Percentiles rank a stretch among this genome's conserved stretches.
These are phyloP conservation scores for Xiphophorus couchianus DNA, from an alignment of 2,113 vertebrate genomes.

Conservation along the genomic window DNA sequence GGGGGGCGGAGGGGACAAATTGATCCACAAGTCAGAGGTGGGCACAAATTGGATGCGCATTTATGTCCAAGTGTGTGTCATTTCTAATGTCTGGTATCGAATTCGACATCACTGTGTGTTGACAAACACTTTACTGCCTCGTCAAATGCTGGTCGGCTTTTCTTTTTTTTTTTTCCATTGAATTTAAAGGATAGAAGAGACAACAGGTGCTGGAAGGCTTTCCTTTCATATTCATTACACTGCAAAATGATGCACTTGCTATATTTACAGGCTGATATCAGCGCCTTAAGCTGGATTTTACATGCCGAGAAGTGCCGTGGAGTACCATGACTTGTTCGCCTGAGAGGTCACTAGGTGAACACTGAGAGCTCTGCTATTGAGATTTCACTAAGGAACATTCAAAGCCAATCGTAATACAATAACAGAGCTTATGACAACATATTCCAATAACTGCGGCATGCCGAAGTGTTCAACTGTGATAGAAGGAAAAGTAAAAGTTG, in stretches of 20 bases:
- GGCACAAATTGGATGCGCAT: not conserved
- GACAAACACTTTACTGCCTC: conserved; percentile 72
- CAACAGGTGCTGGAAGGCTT: conserved; percentile 72
- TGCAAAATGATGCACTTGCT: conserved; percentile 75
- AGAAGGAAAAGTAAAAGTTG: conserved; percentile 1
- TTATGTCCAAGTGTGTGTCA: conserved; percentile 17
- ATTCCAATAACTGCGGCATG: not conserved
- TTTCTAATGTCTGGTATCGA: conserved; percentile 56
- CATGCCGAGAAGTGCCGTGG: conserved; percentile 63
- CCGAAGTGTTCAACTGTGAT: not conserved
- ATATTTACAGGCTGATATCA: conserved; percentile 81
- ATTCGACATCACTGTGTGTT: conserved; percentile 67
- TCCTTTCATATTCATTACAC: conserved; percentile 76
- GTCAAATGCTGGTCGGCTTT: conserved; percentile 34
- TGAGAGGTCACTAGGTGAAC: conserved; percentile 25
- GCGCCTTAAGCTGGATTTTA: conserved; percentile 69
- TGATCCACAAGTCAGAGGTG: conserved; percentile 33
- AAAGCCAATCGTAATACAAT: not conserved
- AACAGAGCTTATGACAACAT: not conserved
- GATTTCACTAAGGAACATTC: not conserved
- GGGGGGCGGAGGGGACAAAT: conserved; percentile 28
- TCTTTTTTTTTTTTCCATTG: conserved; percentile 33
- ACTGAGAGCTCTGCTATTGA: conserved; percentile 9
- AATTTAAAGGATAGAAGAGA: conserved; percentile 57
- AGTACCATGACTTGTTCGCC: conserved; percentile 56